Percentiles rank a stretch among this genome's conserved stretches.
Conservation (phyloP, 2,797 vertebrate species). For the Alfaro cultratus region DNA sequence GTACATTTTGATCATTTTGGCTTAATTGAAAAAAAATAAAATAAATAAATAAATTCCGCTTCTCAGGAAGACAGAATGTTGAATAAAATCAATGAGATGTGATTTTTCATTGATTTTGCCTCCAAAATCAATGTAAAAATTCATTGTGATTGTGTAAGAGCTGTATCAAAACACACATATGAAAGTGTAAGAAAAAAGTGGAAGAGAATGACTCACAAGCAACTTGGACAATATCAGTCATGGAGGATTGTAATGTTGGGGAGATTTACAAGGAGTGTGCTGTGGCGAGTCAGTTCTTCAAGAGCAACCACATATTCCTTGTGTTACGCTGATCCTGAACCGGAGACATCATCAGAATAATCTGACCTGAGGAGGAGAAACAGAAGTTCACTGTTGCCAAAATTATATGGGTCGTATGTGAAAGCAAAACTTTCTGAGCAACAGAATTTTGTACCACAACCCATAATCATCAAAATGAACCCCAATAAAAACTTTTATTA, state of each 20-base stretch:
- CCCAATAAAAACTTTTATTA: background rate
- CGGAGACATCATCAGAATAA: too few species aligned
- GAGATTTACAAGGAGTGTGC: too few species aligned
- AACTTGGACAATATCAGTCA: background rate
- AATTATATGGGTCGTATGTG: background rate
- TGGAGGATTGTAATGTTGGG: background rate
- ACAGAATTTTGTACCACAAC: background rate
- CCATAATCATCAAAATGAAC: too few species aligned
- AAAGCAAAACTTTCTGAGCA: background rate
- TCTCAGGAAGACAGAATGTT: background rate
- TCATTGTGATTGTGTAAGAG: background rate
- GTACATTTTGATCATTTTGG: background rate
- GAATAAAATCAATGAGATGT: background rate
- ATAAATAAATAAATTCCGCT: background rate
- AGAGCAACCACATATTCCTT: too few species aligned
- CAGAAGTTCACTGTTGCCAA: too few species aligned
- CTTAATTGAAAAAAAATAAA: background rate
- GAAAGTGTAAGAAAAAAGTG: background rate
- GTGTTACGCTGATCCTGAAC: too few species aligned
- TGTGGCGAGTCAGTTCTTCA: too few species aligned
- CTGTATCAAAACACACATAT: background rate
- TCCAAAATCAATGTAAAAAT: background rate
- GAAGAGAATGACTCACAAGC: background rate
- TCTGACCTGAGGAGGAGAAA: too few species aligned
- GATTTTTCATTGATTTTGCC: too few species aligned